A percentile compares a stretch with the other conserved stretches of the same genome.
phyloP scores from a whole-genome alignment of 2,113 vertebrate genomes.

The Aramus guarauna region DNA sequence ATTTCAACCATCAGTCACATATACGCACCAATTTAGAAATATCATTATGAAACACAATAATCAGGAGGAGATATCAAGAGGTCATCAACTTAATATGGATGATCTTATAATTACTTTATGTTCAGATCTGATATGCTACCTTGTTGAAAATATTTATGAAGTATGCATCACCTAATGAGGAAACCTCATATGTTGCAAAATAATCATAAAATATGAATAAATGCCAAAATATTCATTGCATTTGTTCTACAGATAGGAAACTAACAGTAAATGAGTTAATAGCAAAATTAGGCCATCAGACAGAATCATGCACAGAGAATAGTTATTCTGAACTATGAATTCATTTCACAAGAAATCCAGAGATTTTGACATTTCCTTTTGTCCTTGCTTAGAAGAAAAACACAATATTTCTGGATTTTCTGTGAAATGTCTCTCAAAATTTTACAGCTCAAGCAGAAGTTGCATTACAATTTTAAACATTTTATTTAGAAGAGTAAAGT shows the following conservation, averaged over 20 bases:
- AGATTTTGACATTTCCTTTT: not conserved
- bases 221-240: not conserved
- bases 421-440: not conserved
- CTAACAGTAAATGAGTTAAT: not conserved
- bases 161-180: not conserved
- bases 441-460: not conserved
- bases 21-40: not conserved
- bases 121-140: not conserved
- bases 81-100: not conserved
- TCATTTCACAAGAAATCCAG: not conserved
- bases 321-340: not conserved
- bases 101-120: not conserved
- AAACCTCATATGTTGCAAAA: not conserved
- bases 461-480: not conserved
- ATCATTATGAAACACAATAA: not conserved
- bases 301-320: not conserved
- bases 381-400: not conserved
- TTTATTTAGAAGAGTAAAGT: not conserved
- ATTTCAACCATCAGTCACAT: not conserved
- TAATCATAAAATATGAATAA: not conserved
- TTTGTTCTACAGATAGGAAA: not conserved
- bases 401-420: not conserved
- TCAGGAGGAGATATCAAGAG: not conserved
- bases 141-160: not conserved
- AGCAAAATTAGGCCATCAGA: not conserved